Conservation (phyloP, 2,888 invertebrate genomes). For the Oasisia sp. region DNA sequence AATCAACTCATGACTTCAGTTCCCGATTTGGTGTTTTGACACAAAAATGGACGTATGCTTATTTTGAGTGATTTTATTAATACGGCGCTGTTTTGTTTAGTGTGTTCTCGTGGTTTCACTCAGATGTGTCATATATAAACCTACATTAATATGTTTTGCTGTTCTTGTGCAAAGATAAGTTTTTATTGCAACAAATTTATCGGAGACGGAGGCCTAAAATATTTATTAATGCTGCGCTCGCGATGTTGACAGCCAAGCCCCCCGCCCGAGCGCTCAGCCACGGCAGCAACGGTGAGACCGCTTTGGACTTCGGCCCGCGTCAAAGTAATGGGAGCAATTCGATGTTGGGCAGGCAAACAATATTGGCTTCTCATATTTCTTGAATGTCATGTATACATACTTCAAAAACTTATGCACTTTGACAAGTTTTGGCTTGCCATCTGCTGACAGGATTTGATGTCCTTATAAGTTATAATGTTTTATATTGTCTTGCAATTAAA, state of each 20-base stretch:
- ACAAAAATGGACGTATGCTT: not conserved
- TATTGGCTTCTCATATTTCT: not conserved
- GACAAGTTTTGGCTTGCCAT: not conserved
- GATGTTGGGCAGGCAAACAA: not conserved
- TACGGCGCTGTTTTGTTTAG: not conserved
- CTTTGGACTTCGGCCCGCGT: not conserved
- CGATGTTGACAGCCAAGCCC: not conserved
- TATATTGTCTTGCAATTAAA: no score
- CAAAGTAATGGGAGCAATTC: not conserved
- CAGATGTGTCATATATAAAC: not conserved
- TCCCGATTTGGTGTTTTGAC: not conserved
- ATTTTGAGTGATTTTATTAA: not conserved
- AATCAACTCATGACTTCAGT: slow-evolving; percentile 17
- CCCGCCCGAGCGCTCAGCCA: not conserved
- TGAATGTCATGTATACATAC: not conserved
- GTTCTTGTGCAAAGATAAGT: not conserved
- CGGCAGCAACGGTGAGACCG: not conserved
- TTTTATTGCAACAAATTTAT: not conserved
- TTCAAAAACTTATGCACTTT: not conserved
- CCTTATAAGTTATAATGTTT: not conserved
- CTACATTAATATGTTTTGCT: not conserved
- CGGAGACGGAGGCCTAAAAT: no score
- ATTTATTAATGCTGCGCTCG: not conserved
- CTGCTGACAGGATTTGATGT: not conserved
- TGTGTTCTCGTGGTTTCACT: not conserved